Evolutionary conservation across 2,113 vertebrate species (phyloP), one percentile per base, ranked within the genome.

Genomic region (Orientallactaga bullata): DNA sequence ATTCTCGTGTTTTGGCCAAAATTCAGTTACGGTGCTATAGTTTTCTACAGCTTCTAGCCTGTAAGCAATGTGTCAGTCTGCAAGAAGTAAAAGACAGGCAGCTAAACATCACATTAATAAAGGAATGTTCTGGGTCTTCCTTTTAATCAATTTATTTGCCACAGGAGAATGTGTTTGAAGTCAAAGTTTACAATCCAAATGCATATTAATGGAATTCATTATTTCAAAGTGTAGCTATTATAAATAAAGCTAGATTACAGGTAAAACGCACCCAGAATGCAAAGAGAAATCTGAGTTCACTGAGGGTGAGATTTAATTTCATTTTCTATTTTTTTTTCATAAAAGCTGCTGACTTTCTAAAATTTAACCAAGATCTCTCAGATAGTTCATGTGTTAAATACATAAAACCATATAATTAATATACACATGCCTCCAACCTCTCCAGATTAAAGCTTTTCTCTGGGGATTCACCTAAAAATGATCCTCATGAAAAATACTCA

Each of bases 111-210:
- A 72, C 5, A 88, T 18, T 91, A 82, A 90, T 61, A 89, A 73
- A 87, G 24, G 2, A 51, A 88, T 88, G 81, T 93, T 91, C 55
- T 82, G 24, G 35, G 16, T 35, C 32, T 95, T 66, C 89, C 86
- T 82, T 95, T 94, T 85, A 94, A 94, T 85, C 39, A 80, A 6
- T 76, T 95, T 91, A 81, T 93, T 94, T 94, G 12, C 21, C 37
- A 90, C 47, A 69, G 7, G 69, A 96, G 32, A 94, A 63, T 35
- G 12, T 58, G 11, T 65, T 94, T 73, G 8, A 95, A 88, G 55
- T 80, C 63, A 92, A 68, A 11, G 2, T 86, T 88, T 93, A 90
- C 93, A 85, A 86, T 85, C 23, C 5, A 58, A 95, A 76, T 60
- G 32, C 18, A 15, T 87, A 85, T 79, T 95, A 90, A 37, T 74